A percentile compares a stretch with the other conserved stretches of the same genome.
Evolutionary conservation across 2,113 vertebrate genomes (phyloP).

Genomic region (Heptranchias perlo): DNA sequence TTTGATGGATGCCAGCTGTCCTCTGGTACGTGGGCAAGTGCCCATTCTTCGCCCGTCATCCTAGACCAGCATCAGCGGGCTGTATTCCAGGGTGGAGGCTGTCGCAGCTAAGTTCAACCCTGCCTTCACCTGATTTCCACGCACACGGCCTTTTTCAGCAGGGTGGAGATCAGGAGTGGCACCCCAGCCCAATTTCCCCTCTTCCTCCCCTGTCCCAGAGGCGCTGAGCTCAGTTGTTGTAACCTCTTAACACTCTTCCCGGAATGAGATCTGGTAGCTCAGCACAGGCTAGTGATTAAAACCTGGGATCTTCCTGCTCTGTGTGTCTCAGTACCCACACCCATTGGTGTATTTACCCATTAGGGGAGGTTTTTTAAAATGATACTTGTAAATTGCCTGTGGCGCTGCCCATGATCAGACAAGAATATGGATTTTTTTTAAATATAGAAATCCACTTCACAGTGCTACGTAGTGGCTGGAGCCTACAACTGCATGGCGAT

Average conservation of each 20-base stretch:
- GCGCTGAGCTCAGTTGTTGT: neutral
- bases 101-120: neutral
- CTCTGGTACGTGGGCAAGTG: neutral
- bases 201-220: neutral
- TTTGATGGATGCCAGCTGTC: neutral
- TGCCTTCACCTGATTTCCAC: neutral
- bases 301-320: neutral
- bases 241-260: neutral
- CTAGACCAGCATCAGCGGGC: neutral
- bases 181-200: neutral
- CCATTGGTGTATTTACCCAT: too few relatives aligned
- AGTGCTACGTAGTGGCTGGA: neutral
- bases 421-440: neutral
- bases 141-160: neutral
- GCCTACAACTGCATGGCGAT: neutral
- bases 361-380: neutral
- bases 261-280: neutral
- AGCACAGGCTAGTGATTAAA: neutral
- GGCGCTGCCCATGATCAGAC: neutral
- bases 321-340: neutral
- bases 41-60: neutral
- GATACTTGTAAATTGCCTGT: neutral
- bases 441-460: neutral
- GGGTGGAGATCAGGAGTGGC: neutral
- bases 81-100: neutral